Conservation (phyloP, 2,797 vertebrate genomes). For the Buceros bicornis region DNA sequence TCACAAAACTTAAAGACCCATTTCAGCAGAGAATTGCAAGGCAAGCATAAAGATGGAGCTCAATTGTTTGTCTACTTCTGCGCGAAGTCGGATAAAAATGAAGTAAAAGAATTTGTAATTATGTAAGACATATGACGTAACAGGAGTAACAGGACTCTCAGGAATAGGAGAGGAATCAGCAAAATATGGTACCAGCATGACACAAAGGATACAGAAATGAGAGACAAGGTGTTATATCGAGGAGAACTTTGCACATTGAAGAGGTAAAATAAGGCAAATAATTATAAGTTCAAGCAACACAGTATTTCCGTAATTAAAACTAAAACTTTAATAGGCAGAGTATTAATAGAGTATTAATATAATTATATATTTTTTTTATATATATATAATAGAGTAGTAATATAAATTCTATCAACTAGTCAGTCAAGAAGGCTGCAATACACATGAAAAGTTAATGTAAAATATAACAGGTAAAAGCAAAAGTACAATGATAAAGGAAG, state of each 20-base stretch:
- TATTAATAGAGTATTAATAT: background rate
- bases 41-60: background rate
- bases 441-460: background rate
- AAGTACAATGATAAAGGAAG: background rate
- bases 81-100: background rate
- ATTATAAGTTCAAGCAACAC: background rate
- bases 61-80: background rate
- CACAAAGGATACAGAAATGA: background rate
- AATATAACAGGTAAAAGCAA: background rate
- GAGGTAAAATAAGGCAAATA: background rate
- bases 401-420: background rate
- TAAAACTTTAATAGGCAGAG: background rate
- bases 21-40: background rate
- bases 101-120: background rate
- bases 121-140: background rate
- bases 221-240: background rate
- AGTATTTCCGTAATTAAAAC: background rate
- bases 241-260: background rate
- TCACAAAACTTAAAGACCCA: background rate
- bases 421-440: background rate
- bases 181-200: background rate
- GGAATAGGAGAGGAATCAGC: background rate
- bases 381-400: too few relatives aligned
- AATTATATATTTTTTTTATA: too few relatives aligned
- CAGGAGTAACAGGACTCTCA: background rate